phyloP scores from a whole-genome alignment of 2,888 invertebrate species.

The Drosophila buzzatii region DNA sequence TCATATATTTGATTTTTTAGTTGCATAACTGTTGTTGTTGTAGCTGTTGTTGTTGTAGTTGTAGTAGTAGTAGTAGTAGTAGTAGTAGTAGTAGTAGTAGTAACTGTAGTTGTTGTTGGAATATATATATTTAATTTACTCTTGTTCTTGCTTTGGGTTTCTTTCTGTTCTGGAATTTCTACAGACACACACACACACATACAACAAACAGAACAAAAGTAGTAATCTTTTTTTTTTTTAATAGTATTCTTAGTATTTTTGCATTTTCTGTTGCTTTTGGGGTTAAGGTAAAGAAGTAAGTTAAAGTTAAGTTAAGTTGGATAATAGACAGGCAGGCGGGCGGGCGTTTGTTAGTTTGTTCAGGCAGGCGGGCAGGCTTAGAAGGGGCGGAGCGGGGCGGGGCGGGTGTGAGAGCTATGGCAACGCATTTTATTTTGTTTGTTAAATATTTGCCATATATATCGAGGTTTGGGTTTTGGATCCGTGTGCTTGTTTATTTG shows the following conservation, averaged over 20 bases:
- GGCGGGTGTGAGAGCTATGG: constrained; percentile 14
- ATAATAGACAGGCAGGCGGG: constrained; percentile 31
- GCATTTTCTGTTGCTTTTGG: constrained; percentile 17
- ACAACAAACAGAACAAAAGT: constrained; percentile 69
- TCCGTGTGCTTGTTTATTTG: constrained; percentile 35
- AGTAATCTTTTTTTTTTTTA: constrained; percentile 27
- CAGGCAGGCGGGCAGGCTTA: constrained; percentile 24
- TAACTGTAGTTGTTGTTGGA: constrained; percentile 47
- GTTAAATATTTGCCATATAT: constrained; percentile 10
- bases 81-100: constrained; percentile 47
- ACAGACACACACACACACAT: constrained; percentile 57
- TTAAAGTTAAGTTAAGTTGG: constrained; percentile 43
- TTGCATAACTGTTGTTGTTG: constrained; percentile 85
- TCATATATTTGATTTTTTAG: constrained; percentile 62
- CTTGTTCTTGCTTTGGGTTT: constrained; percentile 27
- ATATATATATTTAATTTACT: constrained; percentile 25
- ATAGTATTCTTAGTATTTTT: constrained; percentile 21
- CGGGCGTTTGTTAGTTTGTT: constrained; percentile 12
- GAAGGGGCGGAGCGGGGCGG: not conserved
- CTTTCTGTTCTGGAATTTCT: constrained; percentile 14
- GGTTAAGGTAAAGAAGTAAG: constrained; percentile 35
- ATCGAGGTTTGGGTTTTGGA: constrained; percentile 27
- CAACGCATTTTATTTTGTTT: constrained; percentile 26
- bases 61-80: constrained; percentile 44
- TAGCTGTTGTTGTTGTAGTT: constrained; percentile 72